Base-by-base conservation (phyloP, 1,140 invertebrate genomes). In the Uloborus diversus region DNA sequence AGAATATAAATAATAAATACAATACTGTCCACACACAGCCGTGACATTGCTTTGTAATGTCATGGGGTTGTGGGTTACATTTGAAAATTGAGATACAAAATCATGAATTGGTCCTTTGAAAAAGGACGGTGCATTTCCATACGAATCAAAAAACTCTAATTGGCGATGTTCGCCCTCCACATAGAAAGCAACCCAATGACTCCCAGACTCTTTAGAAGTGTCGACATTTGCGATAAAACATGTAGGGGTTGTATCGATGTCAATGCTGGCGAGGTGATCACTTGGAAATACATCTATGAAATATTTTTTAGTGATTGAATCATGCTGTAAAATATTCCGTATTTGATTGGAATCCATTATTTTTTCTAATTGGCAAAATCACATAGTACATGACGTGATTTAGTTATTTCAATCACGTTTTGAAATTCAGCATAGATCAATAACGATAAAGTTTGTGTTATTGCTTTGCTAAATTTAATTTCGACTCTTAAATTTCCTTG, bases 11-110 rank as follows among this genome's bases (percentile, higher is more conserved):
- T 27, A 66, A 47, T 66, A 66, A 3, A 66, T 27, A 47, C 64
- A 66, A 49, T 66, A 66, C 28, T 66, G 64, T 27, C 64, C 64
- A 49, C 64, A 66, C 28, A 66, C 64, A 13, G 64, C 35, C 1
- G 64, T 66, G 4, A 20, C 30, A 49, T 47, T 20, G 30, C 25
- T 47, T 49, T 66, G 64, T 4, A 66, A 27, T 13, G 37, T 13
- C 20, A 30, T 4, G 9, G 20, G 7, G 20, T 66, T 66, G 23
- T 47, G 49, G 5, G 13, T 28, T 7, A 66, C 23, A 23, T 66
- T 9, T 14, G 20, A 4, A 30, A n/a, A 66, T 25, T 4, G 9
- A 11, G 20, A 13, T 25, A 28, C 11, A 27, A 23, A 47, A 13
- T 47, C 17, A 47, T 9, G 2, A 20, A 47, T 66, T 17, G 30